Percentiles rank a stretch among this genome's conserved stretches.
These are phyloP conservation scores for Etheostoma cragini DNA, from an alignment of 2,113 vertebrate species.

Conservation along the genomic window DNA sequence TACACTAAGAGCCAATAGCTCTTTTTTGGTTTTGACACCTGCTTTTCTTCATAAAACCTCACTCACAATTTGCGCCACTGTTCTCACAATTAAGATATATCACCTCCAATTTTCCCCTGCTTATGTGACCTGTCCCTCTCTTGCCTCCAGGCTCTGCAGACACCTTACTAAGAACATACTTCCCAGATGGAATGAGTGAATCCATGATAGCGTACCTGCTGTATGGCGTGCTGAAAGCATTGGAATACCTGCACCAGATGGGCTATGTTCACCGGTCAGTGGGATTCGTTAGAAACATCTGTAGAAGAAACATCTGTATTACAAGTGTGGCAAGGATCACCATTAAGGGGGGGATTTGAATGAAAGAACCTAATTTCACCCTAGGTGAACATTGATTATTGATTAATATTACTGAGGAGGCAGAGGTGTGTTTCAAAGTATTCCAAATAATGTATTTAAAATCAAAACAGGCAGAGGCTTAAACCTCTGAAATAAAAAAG, in stretches of 20 bases:
- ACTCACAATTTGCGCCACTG: background rate
- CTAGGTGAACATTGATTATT: no score
- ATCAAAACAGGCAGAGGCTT: no score
- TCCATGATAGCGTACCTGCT: constrained; percentile 94
- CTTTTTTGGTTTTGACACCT: background rate
- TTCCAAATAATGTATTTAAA: no score
- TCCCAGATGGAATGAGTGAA: constrained; percentile 98
- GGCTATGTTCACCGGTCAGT: constrained; percentile 96
- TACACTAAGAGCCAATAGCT: no score
- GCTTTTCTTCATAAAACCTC: background rate
- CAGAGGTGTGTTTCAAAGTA: no score
- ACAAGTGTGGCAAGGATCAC: background rate
- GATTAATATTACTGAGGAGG: no score
- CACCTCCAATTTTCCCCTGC: background rate
- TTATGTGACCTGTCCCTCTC: constrained; percentile 17
- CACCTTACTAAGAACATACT: constrained; percentile 90
- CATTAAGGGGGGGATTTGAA: no score
- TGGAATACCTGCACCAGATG: constrained; percentile 95
- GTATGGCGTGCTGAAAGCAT: constrained; percentile 90
- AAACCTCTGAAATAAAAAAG: no score
- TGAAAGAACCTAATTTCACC: no score
- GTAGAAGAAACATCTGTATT: background rate
- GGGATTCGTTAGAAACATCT: background rate
- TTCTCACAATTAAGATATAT: background rate
- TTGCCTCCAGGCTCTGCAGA: constrained; percentile 91